Base-by-base conservation (phyloP, 1,140 invertebrate species). In the Heliconius eleuchia region DNA sequence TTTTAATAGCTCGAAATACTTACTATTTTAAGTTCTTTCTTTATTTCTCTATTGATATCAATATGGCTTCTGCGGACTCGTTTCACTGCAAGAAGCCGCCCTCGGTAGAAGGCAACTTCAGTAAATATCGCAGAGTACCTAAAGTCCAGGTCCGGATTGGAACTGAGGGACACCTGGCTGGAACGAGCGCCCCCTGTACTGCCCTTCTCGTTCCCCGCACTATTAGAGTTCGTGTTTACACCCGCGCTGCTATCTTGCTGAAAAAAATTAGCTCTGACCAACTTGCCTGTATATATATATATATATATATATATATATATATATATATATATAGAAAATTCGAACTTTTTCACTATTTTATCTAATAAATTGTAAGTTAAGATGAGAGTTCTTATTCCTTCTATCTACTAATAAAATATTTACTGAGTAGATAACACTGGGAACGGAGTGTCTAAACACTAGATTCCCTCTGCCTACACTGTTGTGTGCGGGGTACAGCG, bases 21-120 rank as follows among this genome's bases (percentile, higher is more conserved):
- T 91, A 98, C 98, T 92, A 98, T 96, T 96, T 99, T 99, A 71
- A 99, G 96, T 95, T 99, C 98, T 88, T 98, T 99, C 90, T 99
- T 99, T 96, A 99, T 98, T 86, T 97, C 97, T 71, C 98, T 95
- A 0, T 96, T 98, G 13, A 99, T 97, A 86, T 99, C 98, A 30
- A 99, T 97, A 52, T 97, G 97, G 92, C 98, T 98, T 88, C 98
- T 97, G 75, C 97, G 95, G 1, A 99, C 95, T 75, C 97, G 96
- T 86, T 99, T 99, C 16, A 99, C 96, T 0, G 98, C 98, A 52
- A 99, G 97, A 19, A 86, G 97, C 1, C 93, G 95, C 0, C 98
- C 98, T 84, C 97, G 97, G 91, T 99, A 99, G 37, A 98, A 96
- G 1, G 98, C 98, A 7, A 99, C 97, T 84, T 97, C 96, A 0